These are phyloP conservation scores for Zaprionus ghesquierei DNA, from an alignment of 1,140 invertebrate genomes.

Conservation along the genomic window DNA sequence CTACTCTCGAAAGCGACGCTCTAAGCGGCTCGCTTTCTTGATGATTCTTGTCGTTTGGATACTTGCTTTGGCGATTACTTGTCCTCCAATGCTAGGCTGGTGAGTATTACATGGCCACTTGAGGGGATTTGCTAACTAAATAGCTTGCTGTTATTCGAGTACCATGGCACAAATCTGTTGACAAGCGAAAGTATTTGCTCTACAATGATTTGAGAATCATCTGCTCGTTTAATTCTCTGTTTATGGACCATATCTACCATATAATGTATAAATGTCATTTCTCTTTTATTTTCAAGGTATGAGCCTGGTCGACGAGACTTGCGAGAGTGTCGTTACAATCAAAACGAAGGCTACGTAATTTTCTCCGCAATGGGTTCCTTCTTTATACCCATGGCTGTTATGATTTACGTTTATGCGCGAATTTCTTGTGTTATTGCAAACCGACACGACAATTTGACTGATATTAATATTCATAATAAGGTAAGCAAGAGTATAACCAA, in stretches of 20 bases:
- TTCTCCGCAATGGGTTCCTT: constrained; percentile 95
- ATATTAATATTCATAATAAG: constrained; percentile 82
- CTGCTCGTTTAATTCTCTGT: too few relatives aligned
- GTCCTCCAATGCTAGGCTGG: constrained; percentile 92
- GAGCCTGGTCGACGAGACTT: constrained; percentile 86
- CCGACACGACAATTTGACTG: constrained; percentile 84
- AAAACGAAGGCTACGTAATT: constrained; percentile 93
- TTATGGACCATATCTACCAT: too few relatives aligned
- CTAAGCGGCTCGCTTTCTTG: constrained; percentile 89
- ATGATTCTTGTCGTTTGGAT: constrained; percentile 94
- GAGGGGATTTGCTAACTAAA: not conserved
- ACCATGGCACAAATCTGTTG: not conserved
- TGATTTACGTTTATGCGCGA: constrained; percentile 94
- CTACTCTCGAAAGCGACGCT: constrained; percentile 90
- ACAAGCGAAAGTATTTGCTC: not conserved
- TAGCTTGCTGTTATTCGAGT: not conserved
- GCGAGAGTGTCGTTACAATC: constrained; percentile 88
- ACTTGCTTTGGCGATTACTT: constrained; percentile 90
- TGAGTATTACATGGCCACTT: constrained; percentile 82
- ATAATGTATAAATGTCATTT: not conserved
- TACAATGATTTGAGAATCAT: not conserved
- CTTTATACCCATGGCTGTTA: constrained; percentile 94
- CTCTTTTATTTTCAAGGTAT: constrained; percentile 84
- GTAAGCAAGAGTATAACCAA: constrained; percentile 47
- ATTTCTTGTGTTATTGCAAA: constrained; percentile 93